These are phyloP conservation scores for Melipona quadrifasciata DNA, from an alignment of 1,140 invertebrate species.

Conservation along the genomic window DNA sequence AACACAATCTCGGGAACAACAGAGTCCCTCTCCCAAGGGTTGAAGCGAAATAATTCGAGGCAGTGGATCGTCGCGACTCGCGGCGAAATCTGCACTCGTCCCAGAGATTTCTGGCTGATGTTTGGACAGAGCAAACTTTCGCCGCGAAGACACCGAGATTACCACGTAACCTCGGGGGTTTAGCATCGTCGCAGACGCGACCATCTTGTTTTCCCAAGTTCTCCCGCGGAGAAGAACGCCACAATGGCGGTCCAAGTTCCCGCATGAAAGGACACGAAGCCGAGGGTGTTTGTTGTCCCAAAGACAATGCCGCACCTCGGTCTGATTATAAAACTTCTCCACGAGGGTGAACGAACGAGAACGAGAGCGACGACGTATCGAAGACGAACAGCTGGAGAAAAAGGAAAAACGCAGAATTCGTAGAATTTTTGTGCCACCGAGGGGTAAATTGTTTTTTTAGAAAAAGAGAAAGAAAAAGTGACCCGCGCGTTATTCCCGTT, in stretches of 20 bases:
- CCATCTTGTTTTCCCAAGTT: constrained; percentile 17
- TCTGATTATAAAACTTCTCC: neutral
- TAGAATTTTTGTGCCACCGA: neutral
- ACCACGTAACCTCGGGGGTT: constrained; percentile 32
- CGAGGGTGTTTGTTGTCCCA: constrained; percentile 14
- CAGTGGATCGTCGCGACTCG: neutral
- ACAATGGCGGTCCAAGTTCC: constrained; percentile 16
- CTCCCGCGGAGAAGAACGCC: constrained; percentile 20
- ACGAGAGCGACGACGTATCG: neutral
- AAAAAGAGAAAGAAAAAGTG: neutral
- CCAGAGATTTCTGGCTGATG: constrained; percentile 6
- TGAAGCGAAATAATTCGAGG: neutral
- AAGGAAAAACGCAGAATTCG: neutral
- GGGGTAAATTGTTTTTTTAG: neutral
- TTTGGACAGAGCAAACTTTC: constrained; percentile 25
- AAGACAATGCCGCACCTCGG: constrained; percentile 23
- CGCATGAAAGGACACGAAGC: constrained; percentile 20
- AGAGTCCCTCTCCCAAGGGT: neutral
- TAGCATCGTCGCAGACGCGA: constrained; percentile 15
- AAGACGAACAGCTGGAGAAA: neutral
- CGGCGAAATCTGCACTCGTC: neutral
- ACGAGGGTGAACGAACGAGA: neutral
- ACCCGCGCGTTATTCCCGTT: neutral
- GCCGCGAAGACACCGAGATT: constrained; percentile 16
- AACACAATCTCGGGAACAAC: neutral